These are phyloP conservation scores for Silurus asotus DNA, from an alignment of 2,113 vertebrate genomes.

Conservation along the genomic window DNA sequence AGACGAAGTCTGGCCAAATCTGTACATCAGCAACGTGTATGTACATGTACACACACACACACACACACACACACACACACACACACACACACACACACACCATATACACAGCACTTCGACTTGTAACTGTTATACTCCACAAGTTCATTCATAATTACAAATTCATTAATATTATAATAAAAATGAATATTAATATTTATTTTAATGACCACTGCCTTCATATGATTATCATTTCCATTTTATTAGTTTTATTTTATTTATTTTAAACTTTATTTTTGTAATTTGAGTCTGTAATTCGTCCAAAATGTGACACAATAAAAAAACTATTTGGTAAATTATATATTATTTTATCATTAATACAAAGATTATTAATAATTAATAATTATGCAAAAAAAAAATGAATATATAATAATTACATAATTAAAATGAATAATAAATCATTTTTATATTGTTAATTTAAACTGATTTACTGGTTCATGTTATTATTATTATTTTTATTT, in stretches of 20 bases:
- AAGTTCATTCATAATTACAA: background rate
- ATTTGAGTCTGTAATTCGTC: background rate
- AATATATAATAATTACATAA: no score
- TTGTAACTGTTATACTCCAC: background rate
- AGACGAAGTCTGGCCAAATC: conserved; percentile 78
- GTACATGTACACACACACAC: conserved; percentile 57
- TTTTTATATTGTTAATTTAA: background rate
- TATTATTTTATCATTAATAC: background rate
- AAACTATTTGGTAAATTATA: background rate
- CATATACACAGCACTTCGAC: background rate
- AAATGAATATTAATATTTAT: background rate
- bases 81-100: background rate
- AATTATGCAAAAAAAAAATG: no score
- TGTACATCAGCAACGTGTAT: conserved; percentile 77
- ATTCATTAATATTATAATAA: background rate
- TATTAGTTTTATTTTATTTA: background rate
- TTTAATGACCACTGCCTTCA: background rate
- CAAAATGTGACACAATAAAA: background rate
- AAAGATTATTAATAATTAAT: no score
- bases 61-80: conserved; percentile 18
- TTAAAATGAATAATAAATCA: no score
- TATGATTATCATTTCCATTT: background rate
- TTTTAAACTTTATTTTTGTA: background rate
- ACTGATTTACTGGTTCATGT: background rate
- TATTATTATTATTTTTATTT: background rate